Evolutionary conservation across 2,797 vertebrate genomes (phyloP).

Genomic region (Tangara arthus): DNA sequence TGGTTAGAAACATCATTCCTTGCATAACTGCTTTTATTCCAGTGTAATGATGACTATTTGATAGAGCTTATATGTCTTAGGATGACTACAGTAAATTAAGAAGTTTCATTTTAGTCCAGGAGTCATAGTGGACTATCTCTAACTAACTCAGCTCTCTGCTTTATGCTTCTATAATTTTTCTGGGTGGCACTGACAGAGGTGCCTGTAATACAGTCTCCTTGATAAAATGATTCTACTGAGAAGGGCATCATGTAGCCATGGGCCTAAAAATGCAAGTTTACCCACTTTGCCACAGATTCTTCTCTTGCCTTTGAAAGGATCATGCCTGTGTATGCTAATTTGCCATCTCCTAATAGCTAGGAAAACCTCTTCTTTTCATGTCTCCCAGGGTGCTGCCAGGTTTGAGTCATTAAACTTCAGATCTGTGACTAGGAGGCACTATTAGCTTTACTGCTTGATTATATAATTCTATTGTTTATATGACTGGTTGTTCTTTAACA

Average conservation of each 20-base stretch:
- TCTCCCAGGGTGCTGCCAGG: not conserved
- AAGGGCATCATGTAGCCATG: not conserved
- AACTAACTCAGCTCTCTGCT: not conserved
- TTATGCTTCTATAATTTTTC: not conserved
- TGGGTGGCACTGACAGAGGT: not conserved
- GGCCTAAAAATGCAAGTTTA: not conserved
- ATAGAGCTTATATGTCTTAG: not conserved
- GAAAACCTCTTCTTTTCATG: not conserved
- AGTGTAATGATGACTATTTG: not conserved
- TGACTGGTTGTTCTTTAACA: not conserved
- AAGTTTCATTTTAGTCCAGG: not conserved
- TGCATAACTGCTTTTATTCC: not conserved
- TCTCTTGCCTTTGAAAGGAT: not conserved
- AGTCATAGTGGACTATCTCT: not conserved
- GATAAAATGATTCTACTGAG: not conserved
- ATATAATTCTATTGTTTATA: not conserved
- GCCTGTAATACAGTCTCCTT: not conserved
- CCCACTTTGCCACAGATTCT: not conserved
- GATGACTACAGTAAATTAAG: not conserved
- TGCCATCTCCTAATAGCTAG: not conserved
- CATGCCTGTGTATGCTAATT: not conserved
- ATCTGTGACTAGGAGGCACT: not conserved
- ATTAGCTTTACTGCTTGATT: not conserved
- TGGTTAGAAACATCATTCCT: not conserved
- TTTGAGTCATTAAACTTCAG: conserved; percentile 5